A percentile compares a stretch with the other conserved stretches of the same genome.
These are phyloP conservation scores for Larimichthys polyactis DNA, from an alignment of 2,113 vertebrate genomes.

Conservation along the genomic window DNA sequence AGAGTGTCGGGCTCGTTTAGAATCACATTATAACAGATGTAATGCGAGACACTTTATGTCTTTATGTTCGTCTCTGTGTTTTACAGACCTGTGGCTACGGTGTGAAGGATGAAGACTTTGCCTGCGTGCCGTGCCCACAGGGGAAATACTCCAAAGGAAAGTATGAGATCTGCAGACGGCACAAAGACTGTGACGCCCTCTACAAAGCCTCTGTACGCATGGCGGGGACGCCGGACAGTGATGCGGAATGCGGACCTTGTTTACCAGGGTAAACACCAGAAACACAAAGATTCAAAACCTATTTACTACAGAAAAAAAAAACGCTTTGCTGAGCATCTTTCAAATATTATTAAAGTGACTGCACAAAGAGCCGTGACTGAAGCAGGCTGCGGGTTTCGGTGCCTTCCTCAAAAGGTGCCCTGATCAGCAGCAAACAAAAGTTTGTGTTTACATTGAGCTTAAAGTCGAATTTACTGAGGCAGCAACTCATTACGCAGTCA, in stretches of 20 bases:
- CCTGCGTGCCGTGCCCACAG: conserved; percentile 90
- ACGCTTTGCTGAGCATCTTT: not conserved
- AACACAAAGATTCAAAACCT: conserved; percentile 25
- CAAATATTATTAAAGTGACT: not conserved
- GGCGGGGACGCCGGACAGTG: conserved; percentile 90
- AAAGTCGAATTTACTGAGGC: too few relatives aligned
- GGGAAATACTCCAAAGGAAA: conserved; percentile 98
- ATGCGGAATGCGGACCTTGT: conserved; percentile 95
- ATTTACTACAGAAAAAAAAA: not conserved
- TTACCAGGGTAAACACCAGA: conserved; percentile 90
- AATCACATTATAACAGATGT: not conserved
- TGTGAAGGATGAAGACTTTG: conserved; percentile 93
- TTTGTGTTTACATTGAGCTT: too few relatives aligned
- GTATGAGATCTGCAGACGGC: conserved; percentile 96
- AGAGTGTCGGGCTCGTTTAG: not conserved
- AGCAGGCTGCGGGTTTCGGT: not conserved
- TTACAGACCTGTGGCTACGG: conserved; percentile 93
- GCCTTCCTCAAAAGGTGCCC: not conserved
- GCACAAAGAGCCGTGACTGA: not conserved
- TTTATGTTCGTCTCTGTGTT: conserved; percentile 35
- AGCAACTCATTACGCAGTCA: too few relatives aligned
- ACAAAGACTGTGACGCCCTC: conserved; percentile 96
- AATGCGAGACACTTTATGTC: not conserved
- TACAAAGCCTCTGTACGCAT: conserved; percentile 92
- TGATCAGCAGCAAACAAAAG: not conserved